These are phyloP conservation scores for Streptopelia turtur DNA, from an alignment of 2,797 vertebrate genomes.

Conservation along the genomic window DNA sequence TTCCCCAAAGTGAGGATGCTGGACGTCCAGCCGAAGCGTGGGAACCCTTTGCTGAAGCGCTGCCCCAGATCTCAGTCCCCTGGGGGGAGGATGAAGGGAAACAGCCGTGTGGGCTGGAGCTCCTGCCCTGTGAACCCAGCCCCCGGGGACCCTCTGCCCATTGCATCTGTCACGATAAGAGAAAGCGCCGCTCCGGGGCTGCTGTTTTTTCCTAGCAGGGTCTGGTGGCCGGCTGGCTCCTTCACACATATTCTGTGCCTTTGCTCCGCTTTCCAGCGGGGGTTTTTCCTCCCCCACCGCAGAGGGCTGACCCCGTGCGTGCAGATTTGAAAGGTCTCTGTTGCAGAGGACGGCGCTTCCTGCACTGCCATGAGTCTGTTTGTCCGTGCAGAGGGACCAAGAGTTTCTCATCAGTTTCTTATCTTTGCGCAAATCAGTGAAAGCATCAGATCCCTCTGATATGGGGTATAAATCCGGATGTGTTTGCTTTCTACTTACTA, in stretches of 20 bases:
- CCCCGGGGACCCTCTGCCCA: not conserved
- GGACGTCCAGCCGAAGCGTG: not conserved
- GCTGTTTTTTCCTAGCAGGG: not conserved
- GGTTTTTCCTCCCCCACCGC: not conserved
- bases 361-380: no score
- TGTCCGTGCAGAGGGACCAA: not conserved
- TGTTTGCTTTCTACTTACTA: not conserved
- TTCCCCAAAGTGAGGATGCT: not conserved
- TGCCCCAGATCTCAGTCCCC: not conserved
- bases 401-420: not conserved
- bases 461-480: fast-evolving
- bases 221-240: not conserved
- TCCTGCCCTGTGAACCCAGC: not conserved
- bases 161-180: fast-evolving
- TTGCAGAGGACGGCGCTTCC: fast-evolving
- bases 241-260: fast-evolving
- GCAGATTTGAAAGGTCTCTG: not conserved
- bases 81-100: not conserved
- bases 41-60: not conserved
- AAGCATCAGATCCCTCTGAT: not conserved
- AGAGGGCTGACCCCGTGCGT: not conserved
- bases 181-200: fast-evolving
- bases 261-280: fast-evolving
- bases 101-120: not conserved
- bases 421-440: not conserved